phyloP scores from a whole-genome alignment of 1,140 invertebrate species.

The Magallana ariakensis region DNA sequence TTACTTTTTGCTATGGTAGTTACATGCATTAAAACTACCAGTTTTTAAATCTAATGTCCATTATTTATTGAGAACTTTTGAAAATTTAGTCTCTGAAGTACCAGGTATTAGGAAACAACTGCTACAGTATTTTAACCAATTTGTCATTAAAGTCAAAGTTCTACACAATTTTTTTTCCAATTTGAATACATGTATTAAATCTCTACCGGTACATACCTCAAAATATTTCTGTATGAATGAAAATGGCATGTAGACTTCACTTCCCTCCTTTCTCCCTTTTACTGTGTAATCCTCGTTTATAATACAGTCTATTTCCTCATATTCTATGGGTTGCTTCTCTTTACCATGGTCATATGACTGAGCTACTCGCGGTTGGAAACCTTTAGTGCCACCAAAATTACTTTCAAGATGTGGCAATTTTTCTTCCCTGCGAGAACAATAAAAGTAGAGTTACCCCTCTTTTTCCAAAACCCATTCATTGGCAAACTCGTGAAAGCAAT shows the following conservation, averaged over 20 bases:
- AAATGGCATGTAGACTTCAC: conserved; percentile 95
- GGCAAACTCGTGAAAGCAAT: no score
- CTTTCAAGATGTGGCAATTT: background rate
- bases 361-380: conserved; percentile 49
- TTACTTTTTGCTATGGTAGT: no score
- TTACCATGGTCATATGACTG: conserved; percentile 37
- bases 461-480: background rate
- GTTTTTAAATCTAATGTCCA: no score
- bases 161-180: no score
- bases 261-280: conserved; percentile 89
- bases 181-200: no score
- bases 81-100: no score
- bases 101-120: no score
- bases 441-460: conserved; percentile 22
- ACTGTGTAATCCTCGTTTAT: conserved; percentile 94
- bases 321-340: conserved; percentile 52
- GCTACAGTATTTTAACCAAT: no score
- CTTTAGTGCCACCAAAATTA: conserved; percentile 41
- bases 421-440: conserved; percentile 42
- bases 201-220: conserved; percentile 84
- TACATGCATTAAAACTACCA: no score
- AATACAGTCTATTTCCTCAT: conserved; percentile 91
- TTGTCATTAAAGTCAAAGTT: no score
- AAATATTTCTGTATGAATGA: conserved; percentile 96
- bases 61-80: no score